Percentiles rank a stretch among this genome's conserved stretches.
Evolutionary conservation across 2,797 vertebrate species (phyloP).

Genomic region (Coracias cyanogaster): DNA sequence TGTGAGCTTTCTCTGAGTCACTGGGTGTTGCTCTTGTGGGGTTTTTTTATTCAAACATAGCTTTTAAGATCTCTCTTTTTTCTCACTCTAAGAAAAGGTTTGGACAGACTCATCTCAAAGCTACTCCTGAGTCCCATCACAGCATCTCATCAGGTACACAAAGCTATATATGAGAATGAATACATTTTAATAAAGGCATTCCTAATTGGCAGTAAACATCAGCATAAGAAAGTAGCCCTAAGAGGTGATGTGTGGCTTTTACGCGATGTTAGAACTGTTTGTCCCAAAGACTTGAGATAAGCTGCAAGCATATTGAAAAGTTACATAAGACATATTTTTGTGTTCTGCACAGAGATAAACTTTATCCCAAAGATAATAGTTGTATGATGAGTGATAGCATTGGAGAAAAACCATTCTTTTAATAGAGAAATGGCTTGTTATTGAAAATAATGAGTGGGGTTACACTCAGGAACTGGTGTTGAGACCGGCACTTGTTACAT

Average conservation of each 20-base stretch:
- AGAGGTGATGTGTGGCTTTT: not conserved
- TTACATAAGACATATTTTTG: not conserved
- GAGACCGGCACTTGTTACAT: not conserved
- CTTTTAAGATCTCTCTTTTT: not conserved
- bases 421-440: not conserved
- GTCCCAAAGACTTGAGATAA: not conserved
- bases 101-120: not conserved
- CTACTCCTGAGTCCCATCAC: not conserved
- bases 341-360: not conserved
- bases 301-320: not conserved
- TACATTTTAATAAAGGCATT: not conserved
- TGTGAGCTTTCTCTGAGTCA: not conserved
- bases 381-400: not conserved
- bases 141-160: not conserved
- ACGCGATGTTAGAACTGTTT: not conserved
- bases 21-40: too few relatives aligned
- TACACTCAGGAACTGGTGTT: not conserved
- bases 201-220: not conserved
- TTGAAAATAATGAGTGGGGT: not conserved
- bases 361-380: not conserved
- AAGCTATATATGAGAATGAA: not conserved
- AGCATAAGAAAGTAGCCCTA: not conserved
- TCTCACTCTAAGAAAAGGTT: not conserved
- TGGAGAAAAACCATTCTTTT: not conserved
- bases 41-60: accelerated